Base-by-base conservation (phyloP, 2,888 invertebrate genomes). In the Tenthredo amoena region DNA sequence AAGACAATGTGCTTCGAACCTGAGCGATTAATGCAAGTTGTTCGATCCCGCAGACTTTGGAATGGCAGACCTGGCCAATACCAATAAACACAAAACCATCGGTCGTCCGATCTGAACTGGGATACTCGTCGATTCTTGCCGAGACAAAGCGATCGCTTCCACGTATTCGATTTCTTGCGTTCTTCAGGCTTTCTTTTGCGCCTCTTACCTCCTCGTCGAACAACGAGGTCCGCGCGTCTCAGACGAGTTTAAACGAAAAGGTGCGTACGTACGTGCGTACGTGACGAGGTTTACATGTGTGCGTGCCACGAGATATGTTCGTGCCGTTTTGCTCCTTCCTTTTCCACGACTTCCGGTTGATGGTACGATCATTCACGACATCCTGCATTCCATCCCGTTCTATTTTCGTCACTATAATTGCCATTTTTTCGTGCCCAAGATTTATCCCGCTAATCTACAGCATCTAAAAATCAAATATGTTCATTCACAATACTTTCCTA, bases 131-230 rank as follows among this genome's bases (percentile, higher is more conserved):
- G 81, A 81, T 81, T 81, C 81, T 81, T 58, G 26, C 58, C 85
- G 88, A 90, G 90, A 90, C 91, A 90, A 91, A 90, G 91, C 89
- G 87, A 89, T 89, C 90, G 90, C 58, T 91, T 91, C 90, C 89
- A 90, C 91, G 91, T 91, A 92, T 92, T 92, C 88, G 88, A 88
- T 88, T 90, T 91, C 91, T 91, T 91, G 82, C 82, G 50, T 72
- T 47, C 83, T 68, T 65, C 62, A 40, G 81, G 81, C 81, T 81
- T 81, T 81, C 81, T 81, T 81, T 62, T 81, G 58, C 62, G 40
- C 81, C 81, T 81, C 34, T 62, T 81, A 37, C 37, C 81, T 81
- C 37, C 62, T 81, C 15, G 37, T 81, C 62, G 81, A 62, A 81
- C 81, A 81, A 40, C 81, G 62, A 81, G 58, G 37, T 81, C 81